phyloP scores from a whole-genome alignment of 2,113 vertebrate species.

The Bos javanicus region DNA sequence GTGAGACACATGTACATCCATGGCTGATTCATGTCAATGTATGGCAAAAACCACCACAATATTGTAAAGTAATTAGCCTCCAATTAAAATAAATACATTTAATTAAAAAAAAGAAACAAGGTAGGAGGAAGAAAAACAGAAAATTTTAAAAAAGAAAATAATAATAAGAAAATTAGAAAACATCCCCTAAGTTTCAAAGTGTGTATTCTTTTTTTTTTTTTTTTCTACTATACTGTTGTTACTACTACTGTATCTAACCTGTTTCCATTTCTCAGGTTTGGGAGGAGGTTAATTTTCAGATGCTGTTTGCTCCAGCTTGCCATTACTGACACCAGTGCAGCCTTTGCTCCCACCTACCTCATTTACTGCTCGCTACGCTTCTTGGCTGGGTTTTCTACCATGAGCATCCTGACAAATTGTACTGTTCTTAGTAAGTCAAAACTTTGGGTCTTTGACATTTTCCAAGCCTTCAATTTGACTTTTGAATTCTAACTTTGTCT shows the following conservation, averaged over 20 bases:
- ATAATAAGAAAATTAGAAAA: neutral
- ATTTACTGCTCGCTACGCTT: constrained; percentile 77
- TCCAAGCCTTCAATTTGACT: neutral
- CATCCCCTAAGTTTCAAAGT: neutral
- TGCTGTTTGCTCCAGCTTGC: constrained; percentile 72
- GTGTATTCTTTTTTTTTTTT: neutral
- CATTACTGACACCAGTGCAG: constrained; percentile 60
- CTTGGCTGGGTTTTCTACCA: constrained; percentile 71
- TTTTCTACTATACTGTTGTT: neutral
- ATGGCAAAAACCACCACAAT: neutral
- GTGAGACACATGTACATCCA: neutral
- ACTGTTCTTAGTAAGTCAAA: constrained; percentile 75
- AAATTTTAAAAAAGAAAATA: neutral
- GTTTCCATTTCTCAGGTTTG: constrained; percentile 69
- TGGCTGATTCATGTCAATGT: neutral
- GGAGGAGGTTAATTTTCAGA: constrained; percentile 72
- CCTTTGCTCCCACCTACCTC: constrained; percentile 71
- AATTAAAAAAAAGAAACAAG: neutral
- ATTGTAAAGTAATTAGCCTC: neutral
- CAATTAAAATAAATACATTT: neutral
- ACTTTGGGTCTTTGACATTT: neutral
- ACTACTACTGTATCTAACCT: neutral
- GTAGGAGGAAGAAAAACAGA: neutral
- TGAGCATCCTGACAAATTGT: constrained; percentile 70
- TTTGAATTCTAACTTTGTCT: neutral